These are phyloP conservation scores for Eulacestoma nigropectus DNA, from an alignment of 2,113 vertebrate genomes.

Conservation along the genomic window DNA sequence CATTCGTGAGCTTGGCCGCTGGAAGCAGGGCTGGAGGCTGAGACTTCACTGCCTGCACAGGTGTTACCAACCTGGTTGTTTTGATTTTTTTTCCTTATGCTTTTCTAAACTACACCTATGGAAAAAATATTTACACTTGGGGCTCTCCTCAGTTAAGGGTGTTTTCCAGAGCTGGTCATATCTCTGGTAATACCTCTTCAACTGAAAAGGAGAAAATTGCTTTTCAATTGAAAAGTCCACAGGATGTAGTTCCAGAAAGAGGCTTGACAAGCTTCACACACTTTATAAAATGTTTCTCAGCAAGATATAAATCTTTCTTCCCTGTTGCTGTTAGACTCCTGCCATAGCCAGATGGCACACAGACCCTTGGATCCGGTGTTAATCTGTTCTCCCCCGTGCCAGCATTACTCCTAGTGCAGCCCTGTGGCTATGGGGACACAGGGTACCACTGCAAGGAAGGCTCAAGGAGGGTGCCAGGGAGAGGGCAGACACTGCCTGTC, in stretches of 20 bases:
- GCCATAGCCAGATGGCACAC: neutral
- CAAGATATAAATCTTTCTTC: neutral
- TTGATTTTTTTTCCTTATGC: neutral
- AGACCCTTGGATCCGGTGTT: neutral
- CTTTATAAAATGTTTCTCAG: neutral
- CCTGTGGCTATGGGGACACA: neutral
- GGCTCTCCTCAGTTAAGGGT: neutral
- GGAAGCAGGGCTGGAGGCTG: neutral
- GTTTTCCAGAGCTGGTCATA: neutral
- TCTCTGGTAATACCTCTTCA: neutral
- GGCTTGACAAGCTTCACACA: neutral
- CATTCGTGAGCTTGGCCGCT: accelerated
- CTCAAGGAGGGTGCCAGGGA: neutral
- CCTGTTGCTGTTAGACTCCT: neutral
- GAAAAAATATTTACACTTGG: neutral
- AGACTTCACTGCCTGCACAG: neutral
- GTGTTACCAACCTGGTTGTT: neutral
- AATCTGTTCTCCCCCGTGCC: neutral
- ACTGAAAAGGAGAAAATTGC: neutral
- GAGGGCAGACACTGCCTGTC: neutral
- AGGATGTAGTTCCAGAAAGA: neutral
- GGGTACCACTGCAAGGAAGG: neutral
- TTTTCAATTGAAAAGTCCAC: neutral
- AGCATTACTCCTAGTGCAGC: neutral
- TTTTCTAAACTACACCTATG: neutral